These are phyloP conservation scores for Cydia amplana DNA, from an alignment of 1,140 invertebrate species.

Conservation along the genomic window DNA sequence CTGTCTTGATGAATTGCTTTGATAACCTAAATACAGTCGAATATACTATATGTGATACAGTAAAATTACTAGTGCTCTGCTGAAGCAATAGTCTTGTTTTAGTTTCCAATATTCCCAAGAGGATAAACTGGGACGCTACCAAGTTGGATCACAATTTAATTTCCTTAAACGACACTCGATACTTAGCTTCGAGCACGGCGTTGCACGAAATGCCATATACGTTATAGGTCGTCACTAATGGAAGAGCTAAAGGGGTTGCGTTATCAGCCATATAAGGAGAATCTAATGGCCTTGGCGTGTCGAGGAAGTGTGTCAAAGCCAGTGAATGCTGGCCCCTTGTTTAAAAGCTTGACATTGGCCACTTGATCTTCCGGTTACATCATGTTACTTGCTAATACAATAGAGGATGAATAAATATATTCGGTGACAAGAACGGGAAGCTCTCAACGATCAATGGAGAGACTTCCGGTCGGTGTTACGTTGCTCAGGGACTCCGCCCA, in stretches of 20 bases:
- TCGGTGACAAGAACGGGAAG: constrained; percentile 31
- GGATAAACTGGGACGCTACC: constrained; percentile 4
- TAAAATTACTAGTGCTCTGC: neutral
- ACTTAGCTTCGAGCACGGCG: neutral
- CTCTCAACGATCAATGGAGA: constrained; percentile 16
- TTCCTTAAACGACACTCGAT: constrained; percentile 20
- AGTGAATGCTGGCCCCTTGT: constrained; percentile 30
- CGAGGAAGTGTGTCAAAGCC: constrained; percentile 29
- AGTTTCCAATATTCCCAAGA: constrained; percentile 11
- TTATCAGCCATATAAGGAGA: constrained; percentile 26
- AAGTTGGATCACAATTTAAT: constrained; percentile 14
- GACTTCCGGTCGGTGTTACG: constrained; percentile 22
- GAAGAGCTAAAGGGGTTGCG: constrained; percentile 14
- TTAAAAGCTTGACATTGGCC: constrained; percentile 29
- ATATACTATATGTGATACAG: neutral
- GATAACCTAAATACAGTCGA: constrained; percentile 13
- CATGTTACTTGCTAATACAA: constrained; percentile 30
- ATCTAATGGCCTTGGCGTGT: constrained; percentile 24
- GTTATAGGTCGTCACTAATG: constrained; percentile 19
- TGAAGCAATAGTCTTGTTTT: neutral
- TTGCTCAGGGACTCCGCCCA: constrained; percentile 4
- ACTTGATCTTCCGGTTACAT: constrained; percentile 33
- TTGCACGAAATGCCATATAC: constrained; percentile 17
- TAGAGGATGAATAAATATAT: constrained; percentile 32
- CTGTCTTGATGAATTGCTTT: neutral